A percentile compares a stretch with the other conserved stretches of the same genome.
phyloP scores from a whole-genome alignment of 2,888 invertebrate genomes.

The Sinodicranocentrus sp. region DNA sequence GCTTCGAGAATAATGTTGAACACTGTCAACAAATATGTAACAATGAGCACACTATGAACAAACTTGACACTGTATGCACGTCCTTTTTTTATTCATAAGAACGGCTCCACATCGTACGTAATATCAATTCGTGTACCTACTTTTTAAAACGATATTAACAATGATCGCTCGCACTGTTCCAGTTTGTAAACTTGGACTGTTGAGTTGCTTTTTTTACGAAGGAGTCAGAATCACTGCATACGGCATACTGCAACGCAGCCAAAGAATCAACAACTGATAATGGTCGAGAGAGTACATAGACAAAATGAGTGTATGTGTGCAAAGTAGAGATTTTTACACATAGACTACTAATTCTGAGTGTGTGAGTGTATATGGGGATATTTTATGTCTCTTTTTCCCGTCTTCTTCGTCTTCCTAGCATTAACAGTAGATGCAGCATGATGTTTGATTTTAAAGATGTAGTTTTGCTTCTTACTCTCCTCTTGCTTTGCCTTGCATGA shows the following conservation, averaged over 20 bases:
- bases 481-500: conserved; percentile 27
- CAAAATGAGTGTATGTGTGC: neutral
- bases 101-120: too few relatives aligned
- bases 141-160: too few relatives aligned
- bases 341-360: neutral
- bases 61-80: too few relatives aligned
- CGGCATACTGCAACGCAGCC: too few relatives aligned
- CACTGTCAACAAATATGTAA: neutral
- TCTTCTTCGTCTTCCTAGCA: conserved; percentile 31
- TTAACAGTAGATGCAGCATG: conserved; percentile 23
- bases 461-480: conserved; percentile 33
- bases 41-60: neutral
- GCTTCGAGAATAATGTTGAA: neutral
- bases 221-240: too few relatives aligned
- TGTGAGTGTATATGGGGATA: conserved; percentile 24
- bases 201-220: too few relatives aligned
- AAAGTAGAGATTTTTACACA: conserved; percentile 11
- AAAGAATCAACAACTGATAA: too few relatives aligned
- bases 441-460: conserved; percentile 36
- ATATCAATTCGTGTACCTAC: too few relatives aligned
- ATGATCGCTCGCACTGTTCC: too few relatives aligned
- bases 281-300: neutral
- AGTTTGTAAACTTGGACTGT: too few relatives aligned
- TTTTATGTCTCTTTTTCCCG: conserved; percentile 62
- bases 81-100: too few relatives aligned